Percentiles rank a stretch among this genome's conserved stretches.
Evolutionary conservation across 92 coral and sea anemone species (phyloP).

Genomic region (Heteractis magnifica): DNA sequence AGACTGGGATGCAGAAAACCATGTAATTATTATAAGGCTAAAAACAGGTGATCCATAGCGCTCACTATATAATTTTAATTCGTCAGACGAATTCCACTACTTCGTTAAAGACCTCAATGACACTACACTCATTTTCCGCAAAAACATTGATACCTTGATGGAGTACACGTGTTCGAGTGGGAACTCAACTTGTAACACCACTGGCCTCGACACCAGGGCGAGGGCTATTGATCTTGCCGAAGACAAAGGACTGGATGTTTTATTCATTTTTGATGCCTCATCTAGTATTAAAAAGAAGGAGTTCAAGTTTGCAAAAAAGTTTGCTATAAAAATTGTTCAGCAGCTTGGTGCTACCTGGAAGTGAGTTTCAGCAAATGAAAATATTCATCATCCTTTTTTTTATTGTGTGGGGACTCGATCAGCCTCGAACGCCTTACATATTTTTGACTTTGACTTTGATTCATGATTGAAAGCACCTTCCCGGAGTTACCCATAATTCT

Average conservation of each 20-base stretch:
- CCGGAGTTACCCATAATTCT: too few species aligned
- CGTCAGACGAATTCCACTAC: not conserved
- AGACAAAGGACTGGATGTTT: constrained; percentile 64
- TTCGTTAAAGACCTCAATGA: constrained; percentile 1
- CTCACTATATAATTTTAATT: too few species aligned
- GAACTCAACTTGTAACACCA: constrained; percentile 47
- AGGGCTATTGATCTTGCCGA: constrained; percentile 47
- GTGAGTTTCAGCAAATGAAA: constrained; percentile 13
- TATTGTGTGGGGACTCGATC: too few species aligned
- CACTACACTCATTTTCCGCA: constrained; percentile 46
- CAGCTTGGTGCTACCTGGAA: constrained; percentile 52
- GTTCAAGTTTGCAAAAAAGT: constrained; percentile 42
- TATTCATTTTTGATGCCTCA: constrained; percentile 75
- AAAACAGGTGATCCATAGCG: too few species aligned
- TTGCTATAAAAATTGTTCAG: constrained; percentile 46
- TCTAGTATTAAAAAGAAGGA: constrained; percentile 51
- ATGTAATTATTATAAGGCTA: too few species aligned
- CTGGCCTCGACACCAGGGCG: constrained; percentile 39
- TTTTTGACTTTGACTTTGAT: too few species aligned
- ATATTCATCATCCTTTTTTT: too few species aligned
- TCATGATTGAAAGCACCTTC: too few species aligned
- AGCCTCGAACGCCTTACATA: too few species aligned
- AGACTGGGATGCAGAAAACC: too few species aligned
- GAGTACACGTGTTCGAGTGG: constrained; percentile 60
- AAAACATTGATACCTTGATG: constrained; percentile 56